Base-by-base conservation (phyloP, 2,113 vertebrate genomes). In the Mirounga angustirostris region DNA sequence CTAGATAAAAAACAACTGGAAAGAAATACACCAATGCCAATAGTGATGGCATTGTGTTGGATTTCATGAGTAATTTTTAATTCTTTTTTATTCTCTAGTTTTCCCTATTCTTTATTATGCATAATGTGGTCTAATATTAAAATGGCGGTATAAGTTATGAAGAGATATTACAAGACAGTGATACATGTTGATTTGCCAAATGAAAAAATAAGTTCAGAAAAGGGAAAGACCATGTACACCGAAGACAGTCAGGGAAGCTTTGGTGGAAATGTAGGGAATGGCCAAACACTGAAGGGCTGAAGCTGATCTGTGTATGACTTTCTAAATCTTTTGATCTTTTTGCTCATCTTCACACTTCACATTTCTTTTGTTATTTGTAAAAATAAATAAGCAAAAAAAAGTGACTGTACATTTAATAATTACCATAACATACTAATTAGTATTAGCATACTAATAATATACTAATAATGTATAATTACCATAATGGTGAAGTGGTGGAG, bases 361-460 rank as follows among this genome's bases (percentile, higher is more conserved):
- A 36, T 90, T 83, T 7, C 46, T 78, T 46, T 78, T 84, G 85
- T 69, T 52, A 43, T 54, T 91, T 88, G n/a, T 89, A 85, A 92
- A 87, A 71, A 76, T 36, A 89, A 59, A 50, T 18, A 84, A n/a
- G 12, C 24, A 71, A 74, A 85, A 91, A 91, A n/a, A 56, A 63
- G 16, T 65, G 61, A 15, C 50, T 86, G 18, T 76, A 28, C 4
- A 89, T 78, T 89, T 65, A 96, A 54, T 46, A 91, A 82, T 78
- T 85, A 58, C 33, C 5, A 46, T 61, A 80, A n/a, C 24, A 54
- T 19, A 14, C 24, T 54, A 79, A 61, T 50, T 58, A 74, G 46
- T 43, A 54, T 43, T 67, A 5, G 43, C 59, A 11, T 94, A 4
- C 8, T 85, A 52, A 71, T 50, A 46, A 59, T 54, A 36, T 6